phyloP scores from a whole-genome alignment of 2,888 invertebrate genomes.

The Diarsia rubi region DNA sequence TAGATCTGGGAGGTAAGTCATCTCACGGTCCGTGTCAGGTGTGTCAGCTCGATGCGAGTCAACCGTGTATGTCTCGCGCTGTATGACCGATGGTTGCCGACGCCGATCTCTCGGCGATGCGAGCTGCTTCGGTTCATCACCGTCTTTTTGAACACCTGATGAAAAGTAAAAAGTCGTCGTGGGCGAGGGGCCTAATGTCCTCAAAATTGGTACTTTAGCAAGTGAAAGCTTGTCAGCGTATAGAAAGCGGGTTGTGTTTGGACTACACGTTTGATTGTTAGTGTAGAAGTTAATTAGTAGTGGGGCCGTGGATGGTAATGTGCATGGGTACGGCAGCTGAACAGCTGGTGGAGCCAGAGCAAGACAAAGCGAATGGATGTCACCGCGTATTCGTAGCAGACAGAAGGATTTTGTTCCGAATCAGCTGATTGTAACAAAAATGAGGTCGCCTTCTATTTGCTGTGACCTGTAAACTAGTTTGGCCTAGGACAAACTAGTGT shows the following conservation, averaged over 20 bases:
- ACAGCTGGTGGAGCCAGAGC: not conserved
- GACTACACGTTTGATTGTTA: not conserved
- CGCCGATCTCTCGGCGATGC: not conserved
- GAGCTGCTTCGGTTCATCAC: not conserved
- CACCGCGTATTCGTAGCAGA: not conserved
- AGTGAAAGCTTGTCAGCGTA: not conserved
- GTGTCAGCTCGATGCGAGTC: slow-evolving; percentile 41
- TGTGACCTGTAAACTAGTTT: not conserved
- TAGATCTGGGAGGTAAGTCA: slow-evolving; percentile 81
- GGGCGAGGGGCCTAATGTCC: not conserved
- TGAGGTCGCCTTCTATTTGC: not conserved
- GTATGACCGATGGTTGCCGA: not conserved
- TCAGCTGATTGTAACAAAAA: not conserved
- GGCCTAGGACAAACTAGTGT: too few species aligned
- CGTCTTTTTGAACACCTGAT: slow-evolving; percentile 4
- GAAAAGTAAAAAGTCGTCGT: too few species aligned
- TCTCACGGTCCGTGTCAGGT: slow-evolving; percentile 81
- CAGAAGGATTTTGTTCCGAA: not conserved
- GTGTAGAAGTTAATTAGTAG: not conserved
- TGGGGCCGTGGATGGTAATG: not conserved
- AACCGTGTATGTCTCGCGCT: slow-evolving; percentile 38
- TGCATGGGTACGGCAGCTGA: not conserved
- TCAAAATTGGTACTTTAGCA: not conserved
- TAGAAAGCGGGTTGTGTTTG: not conserved
- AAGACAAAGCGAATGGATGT: not conserved